Evolutionary conservation across 2,888 invertebrate species (phyloP), one percentile per base, ranked within the genome.

Genomic region (Morpho helenor): DNA sequence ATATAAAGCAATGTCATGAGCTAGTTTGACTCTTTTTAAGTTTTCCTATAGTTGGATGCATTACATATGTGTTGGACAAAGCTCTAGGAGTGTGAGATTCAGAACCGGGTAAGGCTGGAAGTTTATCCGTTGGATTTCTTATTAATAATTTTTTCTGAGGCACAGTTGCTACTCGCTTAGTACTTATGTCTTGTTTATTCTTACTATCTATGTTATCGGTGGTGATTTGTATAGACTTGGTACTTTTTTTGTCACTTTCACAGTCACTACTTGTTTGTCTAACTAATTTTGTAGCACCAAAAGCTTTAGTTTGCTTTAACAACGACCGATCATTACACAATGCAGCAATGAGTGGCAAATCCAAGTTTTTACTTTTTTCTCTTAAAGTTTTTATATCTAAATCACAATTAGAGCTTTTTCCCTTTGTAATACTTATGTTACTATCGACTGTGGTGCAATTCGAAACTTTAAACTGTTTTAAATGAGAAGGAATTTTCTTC

Each of bases 241-340:
- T 70, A 87, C 76, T 80, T 72, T 82, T 88, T 66, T 79, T 77
- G 76, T 88, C 87, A 82, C 80, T 84, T 80, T 88, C 84, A 83
- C 82, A 79, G 78, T 88, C 84, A 84, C 80, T 84, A 72, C 70
- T 73, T 73, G 81, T 75, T 66, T 82, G 82, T 75, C 82, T 87
- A 67, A 65, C 75, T 71, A 78, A 93, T 80, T 95, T 95, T 56
- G 95, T 95, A 91, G 94, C 93, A 66, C 95, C 96, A 77, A 96
- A 95, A 23, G 96, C 96, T 82, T 96, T 96, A 53, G 96, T 97
- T 85, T 97, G 97, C 84, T 96, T 96, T 60, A 97, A 91, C 73
- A 98, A 92, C 61, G 97, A 96, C 60, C 96, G 94, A 84, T 98
- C 98, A 80, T 98, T 98, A 91, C 97, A 98, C 69, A 98, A 92